Percentiles rank a stretch among this genome's conserved stretches.
phyloP scores from a whole-genome alignment of 2,888 invertebrate species.

The Heteropelma amictum region DNA sequence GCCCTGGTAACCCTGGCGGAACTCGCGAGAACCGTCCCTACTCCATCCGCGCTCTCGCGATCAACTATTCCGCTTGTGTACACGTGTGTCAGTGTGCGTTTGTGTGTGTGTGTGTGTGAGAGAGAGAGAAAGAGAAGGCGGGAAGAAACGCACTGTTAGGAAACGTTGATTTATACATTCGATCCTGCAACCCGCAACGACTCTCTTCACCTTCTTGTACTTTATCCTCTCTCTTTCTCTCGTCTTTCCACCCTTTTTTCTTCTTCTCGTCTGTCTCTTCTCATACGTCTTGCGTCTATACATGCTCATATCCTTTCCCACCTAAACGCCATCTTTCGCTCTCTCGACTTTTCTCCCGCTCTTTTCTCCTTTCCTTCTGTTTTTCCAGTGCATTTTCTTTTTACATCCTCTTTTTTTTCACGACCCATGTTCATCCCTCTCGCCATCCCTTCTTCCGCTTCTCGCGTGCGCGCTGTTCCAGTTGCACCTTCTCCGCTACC shows the following conservation, averaged over 20 bases:
- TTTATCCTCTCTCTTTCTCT: neutral
- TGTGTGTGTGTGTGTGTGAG: neutral
- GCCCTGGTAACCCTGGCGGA: conserved; percentile 66
- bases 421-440: neutral
- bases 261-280: neutral
- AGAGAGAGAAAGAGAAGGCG: neutral
- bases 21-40: conserved; percentile 38
- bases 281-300: too few relatives aligned
- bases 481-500: conserved; percentile 30
- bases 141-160: conserved; percentile 33
- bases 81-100: neutral
- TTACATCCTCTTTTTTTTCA: too few relatives aligned
- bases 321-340: neutral
- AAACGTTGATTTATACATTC: conserved; percentile 8
- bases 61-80: conserved; percentile 34
- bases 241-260: neutral
- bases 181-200: conserved; percentile 23
- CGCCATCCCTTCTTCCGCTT: neutral
- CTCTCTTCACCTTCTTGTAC: neutral
- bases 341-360: neutral
- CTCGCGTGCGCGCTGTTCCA: conserved; percentile 6
- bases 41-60: neutral
- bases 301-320: neutral
- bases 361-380: neutral
- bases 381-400: too few relatives aligned